Evolutionary conservation across 2,113 vertebrate genomes (phyloP).

Genomic region (Sceloporus undulatus): DNA sequence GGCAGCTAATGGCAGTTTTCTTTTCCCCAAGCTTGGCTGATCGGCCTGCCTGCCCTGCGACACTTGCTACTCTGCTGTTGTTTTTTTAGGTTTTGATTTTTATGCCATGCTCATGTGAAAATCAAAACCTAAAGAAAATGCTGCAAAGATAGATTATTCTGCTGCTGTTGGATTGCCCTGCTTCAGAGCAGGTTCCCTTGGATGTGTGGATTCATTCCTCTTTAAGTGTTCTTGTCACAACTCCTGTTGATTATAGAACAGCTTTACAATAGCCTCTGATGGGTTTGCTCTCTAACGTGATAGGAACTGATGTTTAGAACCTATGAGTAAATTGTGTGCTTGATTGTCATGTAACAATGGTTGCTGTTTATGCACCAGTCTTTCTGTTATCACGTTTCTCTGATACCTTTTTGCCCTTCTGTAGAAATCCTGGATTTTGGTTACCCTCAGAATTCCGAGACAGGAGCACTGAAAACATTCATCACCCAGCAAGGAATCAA

Average conservation of each 20-base stretch:
- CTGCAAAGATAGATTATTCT: slow-evolving; percentile 56
- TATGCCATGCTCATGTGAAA: slow-evolving; percentile 74
- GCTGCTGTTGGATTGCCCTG: slow-evolving; percentile 33
- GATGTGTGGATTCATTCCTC: slow-evolving; percentile 8
- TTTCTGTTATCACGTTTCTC: slow-evolving; percentile 7
- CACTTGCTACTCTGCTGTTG: slow-evolving; percentile 71
- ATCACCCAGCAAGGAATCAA: slow-evolving; percentile 99
- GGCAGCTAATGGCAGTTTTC: slow-evolving; percentile 35
- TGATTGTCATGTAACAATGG: background rate
- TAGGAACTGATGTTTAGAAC: background rate
- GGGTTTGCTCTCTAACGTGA: background rate
- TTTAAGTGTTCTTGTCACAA: background rate
- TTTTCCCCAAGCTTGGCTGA: background rate
- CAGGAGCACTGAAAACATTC: slow-evolving; percentile 98
- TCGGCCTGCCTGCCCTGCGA: background rate
- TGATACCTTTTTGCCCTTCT: slow-evolving; percentile 60
- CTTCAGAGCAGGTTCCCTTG: background rate
- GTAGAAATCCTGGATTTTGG: slow-evolving; percentile 99
- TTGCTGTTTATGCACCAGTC: background rate
- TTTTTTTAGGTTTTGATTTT: slow-evolving; percentile 87
- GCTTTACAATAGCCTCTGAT: background rate
- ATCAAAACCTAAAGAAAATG: slow-evolving; percentile 81
- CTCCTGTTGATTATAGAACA: slow-evolving; percentile 16
- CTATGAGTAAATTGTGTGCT: background rate
- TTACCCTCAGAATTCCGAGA: slow-evolving; percentile 99